Conservation (phyloP, 2,797 vertebrate species). For the Helicolenus hilgendorfi region DNA sequence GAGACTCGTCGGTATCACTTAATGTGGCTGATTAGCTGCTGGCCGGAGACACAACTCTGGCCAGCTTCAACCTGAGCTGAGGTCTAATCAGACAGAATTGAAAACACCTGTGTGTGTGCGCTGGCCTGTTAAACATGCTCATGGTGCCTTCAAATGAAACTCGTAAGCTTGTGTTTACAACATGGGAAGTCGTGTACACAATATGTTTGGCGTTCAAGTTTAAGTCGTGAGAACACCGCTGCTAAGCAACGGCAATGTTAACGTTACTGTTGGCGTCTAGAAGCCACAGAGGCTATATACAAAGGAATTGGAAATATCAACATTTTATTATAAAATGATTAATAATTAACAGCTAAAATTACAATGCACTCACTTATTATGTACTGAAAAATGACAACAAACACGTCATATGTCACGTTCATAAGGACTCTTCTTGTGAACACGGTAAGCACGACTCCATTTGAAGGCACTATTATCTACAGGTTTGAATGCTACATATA, state of each 20-base stretch:
- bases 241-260: no score
- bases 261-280: not conserved
- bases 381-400: no score
- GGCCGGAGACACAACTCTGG: not conserved
- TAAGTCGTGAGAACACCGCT: not conserved
- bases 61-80: not conserved
- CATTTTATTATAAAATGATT: no score
- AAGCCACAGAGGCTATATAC: not conserved
- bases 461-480: no score
- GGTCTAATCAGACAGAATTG: not conserved
- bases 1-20: not conserved
- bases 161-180: accelerated
- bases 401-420: no score
- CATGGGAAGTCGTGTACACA: not conserved
- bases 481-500: not conserved
- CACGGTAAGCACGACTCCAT: not conserved
- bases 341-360: no score
- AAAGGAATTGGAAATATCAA: not conserved
- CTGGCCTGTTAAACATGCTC: not conserved
- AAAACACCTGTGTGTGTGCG: not conserved
- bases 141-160: not conserved
- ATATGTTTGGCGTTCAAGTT: not conserved
- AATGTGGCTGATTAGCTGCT: not conserved
- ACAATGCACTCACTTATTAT: no score
- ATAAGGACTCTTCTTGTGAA: not conserved